phyloP scores from a whole-genome alignment of 2,113 vertebrate species.

The Orycteropus afer region DNA sequence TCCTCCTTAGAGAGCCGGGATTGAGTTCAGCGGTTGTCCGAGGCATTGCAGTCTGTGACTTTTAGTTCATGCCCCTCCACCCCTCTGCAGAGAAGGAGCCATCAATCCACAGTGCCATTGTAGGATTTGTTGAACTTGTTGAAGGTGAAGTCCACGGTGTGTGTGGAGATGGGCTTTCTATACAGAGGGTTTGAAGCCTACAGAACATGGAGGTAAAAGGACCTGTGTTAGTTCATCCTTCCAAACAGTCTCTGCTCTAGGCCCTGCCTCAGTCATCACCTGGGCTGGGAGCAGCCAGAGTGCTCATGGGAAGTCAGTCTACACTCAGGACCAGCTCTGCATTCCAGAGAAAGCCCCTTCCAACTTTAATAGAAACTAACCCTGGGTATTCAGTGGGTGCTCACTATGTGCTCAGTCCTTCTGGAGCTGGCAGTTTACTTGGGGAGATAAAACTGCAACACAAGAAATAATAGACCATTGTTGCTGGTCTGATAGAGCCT shows the following conservation, averaged over 20 bases:
- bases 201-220: neutral
- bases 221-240: neutral
- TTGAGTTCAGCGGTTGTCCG: conserved; percentile 73
- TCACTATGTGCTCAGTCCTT: neutral
- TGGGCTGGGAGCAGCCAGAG: neutral
- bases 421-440: neutral
- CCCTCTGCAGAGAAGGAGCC: neutral
- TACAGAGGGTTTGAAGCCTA: conserved; percentile 98
- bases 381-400: neutral
- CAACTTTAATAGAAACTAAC: neutral
- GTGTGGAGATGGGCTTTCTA: conserved; percentile 93
- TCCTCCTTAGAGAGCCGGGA: conserved; percentile 74
- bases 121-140: conserved; percentile 92
- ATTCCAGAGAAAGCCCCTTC: neutral
- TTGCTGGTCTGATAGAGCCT: too few species aligned
- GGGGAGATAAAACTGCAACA: neutral
- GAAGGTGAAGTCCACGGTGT: conserved; percentile 92
- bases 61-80: neutral
- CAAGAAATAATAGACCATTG: fast-evolving
- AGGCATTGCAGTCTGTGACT: conserved; percentile 11
- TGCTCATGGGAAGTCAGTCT: too few species aligned
- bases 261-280: neutral
- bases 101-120: conserved; percentile 95
- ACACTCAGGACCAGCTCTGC: too few species aligned
- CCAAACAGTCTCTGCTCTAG: neutral